phyloP scores from a whole-genome alignment of 2,113 vertebrate genomes.

The Pangasianodon gigas region DNA sequence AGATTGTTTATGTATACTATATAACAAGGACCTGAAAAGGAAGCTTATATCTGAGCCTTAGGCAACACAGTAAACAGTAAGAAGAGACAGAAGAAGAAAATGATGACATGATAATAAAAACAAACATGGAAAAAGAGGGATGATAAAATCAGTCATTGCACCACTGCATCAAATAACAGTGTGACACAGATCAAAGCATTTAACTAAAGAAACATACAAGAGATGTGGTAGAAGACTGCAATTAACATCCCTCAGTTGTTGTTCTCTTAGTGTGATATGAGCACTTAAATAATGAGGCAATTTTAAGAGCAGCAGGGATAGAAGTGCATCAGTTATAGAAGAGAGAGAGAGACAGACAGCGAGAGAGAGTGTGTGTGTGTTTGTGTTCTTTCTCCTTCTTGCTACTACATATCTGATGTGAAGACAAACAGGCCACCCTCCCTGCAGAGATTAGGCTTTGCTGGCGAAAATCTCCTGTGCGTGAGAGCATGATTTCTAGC shows the following conservation, averaged over 20 bases:
- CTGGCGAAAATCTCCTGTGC: slow-evolving; percentile 77
- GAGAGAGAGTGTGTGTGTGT: background rate
- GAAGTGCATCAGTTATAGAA: background rate
- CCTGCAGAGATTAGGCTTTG: background rate
- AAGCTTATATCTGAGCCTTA: background rate
- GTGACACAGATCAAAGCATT: background rate
- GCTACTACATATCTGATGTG: background rate
- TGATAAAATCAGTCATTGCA: background rate
- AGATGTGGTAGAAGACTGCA: background rate
- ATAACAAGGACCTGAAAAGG: background rate
- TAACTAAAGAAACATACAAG: background rate
- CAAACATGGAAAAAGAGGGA: background rate
- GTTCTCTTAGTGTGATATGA: background rate
- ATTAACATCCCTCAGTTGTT: background rate
- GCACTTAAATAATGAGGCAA: background rate
- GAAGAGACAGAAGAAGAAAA: background rate
- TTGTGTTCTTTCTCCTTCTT: background rate
- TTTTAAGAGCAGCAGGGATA: background rate
- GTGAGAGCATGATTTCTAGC: slow-evolving; percentile 93
- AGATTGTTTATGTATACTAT: background rate
- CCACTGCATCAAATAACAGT: slow-evolving; percentile 12
- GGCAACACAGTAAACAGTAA: slow-evolving; percentile 1
- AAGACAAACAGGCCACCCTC: background rate
- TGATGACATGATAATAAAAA: slow-evolving; percentile 18
- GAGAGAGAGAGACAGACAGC: background rate